These are phyloP conservation scores for Dromococcyx pavoninus DNA, from an alignment of 2,797 vertebrate species.

Conservation along the genomic window DNA sequence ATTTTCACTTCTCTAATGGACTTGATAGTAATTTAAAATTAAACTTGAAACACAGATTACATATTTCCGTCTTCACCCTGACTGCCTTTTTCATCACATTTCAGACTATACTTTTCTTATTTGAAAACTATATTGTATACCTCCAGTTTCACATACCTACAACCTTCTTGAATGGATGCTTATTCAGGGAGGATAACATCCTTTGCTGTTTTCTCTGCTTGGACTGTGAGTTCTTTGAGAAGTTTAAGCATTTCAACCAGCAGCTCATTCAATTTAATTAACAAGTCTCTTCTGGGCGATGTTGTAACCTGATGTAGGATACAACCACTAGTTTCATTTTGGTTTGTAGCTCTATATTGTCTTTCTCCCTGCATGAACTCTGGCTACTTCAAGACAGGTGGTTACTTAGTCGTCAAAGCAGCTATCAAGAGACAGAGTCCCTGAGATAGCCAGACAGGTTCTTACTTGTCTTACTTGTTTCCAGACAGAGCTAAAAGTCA, in stretches of 20 bases:
- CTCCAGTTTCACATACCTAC: background rate
- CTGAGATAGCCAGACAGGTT: background rate
- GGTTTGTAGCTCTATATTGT: background rate
- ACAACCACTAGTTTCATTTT: background rate
- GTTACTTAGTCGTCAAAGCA: background rate
- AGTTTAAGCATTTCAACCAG: background rate
- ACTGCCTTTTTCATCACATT: background rate
- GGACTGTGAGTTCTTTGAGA: background rate
- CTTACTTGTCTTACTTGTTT: background rate
- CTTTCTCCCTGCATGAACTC: background rate
- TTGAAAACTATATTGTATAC: background rate
- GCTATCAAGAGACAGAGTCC: background rate
- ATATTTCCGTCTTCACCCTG: background rate
- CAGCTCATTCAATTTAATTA: background rate
- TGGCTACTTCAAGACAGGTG: background rate
- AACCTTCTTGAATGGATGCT: background rate
- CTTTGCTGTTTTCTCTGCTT: background rate
- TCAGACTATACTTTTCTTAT: background rate
- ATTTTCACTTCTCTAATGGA: constrained; percentile 9
- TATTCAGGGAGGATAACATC: background rate
- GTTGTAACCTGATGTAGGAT: background rate
- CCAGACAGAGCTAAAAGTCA: background rate
- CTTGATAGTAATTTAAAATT: background rate
- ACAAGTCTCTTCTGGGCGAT: background rate
- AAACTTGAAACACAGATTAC: background rate